These are phyloP conservation scores for Prenolepis imparis DNA, from an alignment of 2,888 invertebrate genomes.

Conservation along the genomic window DNA sequence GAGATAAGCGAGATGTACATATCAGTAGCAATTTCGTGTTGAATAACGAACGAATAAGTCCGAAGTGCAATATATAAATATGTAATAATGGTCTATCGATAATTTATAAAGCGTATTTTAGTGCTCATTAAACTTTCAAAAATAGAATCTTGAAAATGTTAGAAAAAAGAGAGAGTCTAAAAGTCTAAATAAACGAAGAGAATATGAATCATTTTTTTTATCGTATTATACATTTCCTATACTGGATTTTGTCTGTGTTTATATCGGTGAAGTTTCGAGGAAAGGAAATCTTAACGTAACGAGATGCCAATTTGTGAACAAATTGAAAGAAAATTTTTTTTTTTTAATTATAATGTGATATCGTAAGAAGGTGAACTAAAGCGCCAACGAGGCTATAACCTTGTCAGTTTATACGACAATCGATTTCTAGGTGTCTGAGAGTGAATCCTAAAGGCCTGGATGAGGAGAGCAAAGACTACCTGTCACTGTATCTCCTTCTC, in stretches of 20 bases:
- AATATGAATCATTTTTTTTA: not conserved
- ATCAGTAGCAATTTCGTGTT: not conserved
- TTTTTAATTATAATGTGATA: not conserved
- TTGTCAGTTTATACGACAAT: conserved; percentile 57
- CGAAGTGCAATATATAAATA: not conserved
- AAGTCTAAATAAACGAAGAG: conserved; percentile 1
- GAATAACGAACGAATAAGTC: conserved; percentile 1
- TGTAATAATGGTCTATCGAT: not conserved
- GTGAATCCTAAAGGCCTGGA: conserved; percentile 99
- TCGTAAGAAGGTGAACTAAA: not conserved
- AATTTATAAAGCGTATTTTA: not conserved
- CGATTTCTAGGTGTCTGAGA: conserved; percentile 94
- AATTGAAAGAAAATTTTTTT: not conserved
- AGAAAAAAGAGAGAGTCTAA: conserved; percentile 6
- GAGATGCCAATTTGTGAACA: not conserved
- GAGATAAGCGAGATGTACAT: not conserved
- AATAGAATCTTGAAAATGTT: conserved; percentile 16
- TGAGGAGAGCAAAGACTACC: conserved; percentile 99
- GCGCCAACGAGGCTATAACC: not conserved
- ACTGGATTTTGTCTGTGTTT: not conserved
- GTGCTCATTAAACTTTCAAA: not conserved
- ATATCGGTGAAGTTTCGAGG: not conserved
- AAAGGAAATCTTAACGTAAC: not conserved
- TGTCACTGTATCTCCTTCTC: conserved; percentile 98
- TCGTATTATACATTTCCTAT: not conserved